Base-by-base conservation (phyloP, 2,888 invertebrate genomes). In the Drosophila monieri region DNA sequence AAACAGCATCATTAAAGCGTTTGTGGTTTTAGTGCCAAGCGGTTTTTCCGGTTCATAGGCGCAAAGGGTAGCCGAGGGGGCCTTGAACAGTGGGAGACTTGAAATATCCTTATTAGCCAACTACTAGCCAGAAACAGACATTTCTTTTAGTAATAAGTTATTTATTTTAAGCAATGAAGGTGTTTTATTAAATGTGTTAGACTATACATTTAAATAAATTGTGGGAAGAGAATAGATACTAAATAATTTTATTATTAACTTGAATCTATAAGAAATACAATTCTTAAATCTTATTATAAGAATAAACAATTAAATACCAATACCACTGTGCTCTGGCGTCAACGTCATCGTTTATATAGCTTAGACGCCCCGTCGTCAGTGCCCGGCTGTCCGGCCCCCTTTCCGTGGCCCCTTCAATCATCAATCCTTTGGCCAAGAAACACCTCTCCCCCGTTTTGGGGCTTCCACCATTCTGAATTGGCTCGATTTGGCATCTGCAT, bases 1-100 rank as follows among this genome's bases (percentile, higher is more conserved):
- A 85, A 88, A 89, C 89, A 88, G 89, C 89, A 88, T 88, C 88
- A 88, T 88, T 89, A 89, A 86, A 87, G 78, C 76, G 83, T 85
- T 89, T 89, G 89, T 88, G 89, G 89, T 85, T 89, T 89, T 86
- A 83, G 81, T 87, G 79, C 81, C 72, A 54, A 51, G 54, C 72
- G 54, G 62, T 61, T 53, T 73, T 65, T 62, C 76, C 67, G 59
- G 76, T 61, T 68, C 54, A 71, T 6, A 5, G 25, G 49, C 3
- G 51, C 15, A 30, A 14, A 43, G 39, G 41, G 56, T 46, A n/a
- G 6, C 9, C 44, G 43, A 43, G 57, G 77, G 49, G 65, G 6
- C 3, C 12, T 23, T 21, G 8, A 12, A 56, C 65, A 66, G 54
- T 68, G 57, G 72, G 44, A 43, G 3, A 0, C 5, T 27, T 27